These are phyloP conservation scores for Listrodromus nycthemerus DNA, from an alignment of 2,888 invertebrate genomes.

Conservation along the genomic window DNA sequence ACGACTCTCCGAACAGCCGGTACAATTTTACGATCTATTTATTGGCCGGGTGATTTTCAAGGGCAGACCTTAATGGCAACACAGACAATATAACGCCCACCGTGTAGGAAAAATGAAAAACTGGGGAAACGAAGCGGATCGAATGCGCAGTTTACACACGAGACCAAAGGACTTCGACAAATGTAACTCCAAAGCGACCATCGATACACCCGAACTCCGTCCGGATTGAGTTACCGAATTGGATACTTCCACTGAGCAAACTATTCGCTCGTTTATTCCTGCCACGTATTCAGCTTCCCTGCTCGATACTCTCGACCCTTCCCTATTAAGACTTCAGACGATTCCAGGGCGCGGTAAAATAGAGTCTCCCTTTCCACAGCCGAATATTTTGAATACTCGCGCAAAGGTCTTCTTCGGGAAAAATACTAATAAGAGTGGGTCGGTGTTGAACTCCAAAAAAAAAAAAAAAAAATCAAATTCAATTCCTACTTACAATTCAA, in stretches of 20 bases:
- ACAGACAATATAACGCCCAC: neutral
- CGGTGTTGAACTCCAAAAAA: too few relatives aligned
- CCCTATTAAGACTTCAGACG: neutral
- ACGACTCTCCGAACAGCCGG: constrained; percentile 46
- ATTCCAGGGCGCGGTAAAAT: neutral
- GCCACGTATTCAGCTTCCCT: neutral
- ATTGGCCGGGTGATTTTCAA: constrained; percentile 56
- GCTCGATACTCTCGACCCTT: neutral
- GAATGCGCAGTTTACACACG: too few relatives aligned
- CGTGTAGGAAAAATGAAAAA: constrained; percentile 11
- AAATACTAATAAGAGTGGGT: too few relatives aligned
- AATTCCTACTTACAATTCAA: too few relatives aligned
- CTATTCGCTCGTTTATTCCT: constrained; percentile 15
- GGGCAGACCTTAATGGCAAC: constrained; percentile 21
- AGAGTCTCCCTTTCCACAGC: neutral
- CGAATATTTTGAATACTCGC: too few relatives aligned
- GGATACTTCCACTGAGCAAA: neutral
- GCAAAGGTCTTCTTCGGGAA: too few relatives aligned
- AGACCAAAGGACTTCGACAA: neutral
- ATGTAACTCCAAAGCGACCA: neutral
- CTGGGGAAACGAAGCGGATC: neutral
- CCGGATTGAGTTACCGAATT: constrained; percentile 40
- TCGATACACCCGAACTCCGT: constrained; percentile 6
- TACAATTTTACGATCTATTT: constrained; percentile 61
- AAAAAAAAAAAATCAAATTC: too few relatives aligned